phyloP scores from a whole-genome alignment of 2,888 invertebrate genomes.

The Muschampia plurimacula region DNA sequence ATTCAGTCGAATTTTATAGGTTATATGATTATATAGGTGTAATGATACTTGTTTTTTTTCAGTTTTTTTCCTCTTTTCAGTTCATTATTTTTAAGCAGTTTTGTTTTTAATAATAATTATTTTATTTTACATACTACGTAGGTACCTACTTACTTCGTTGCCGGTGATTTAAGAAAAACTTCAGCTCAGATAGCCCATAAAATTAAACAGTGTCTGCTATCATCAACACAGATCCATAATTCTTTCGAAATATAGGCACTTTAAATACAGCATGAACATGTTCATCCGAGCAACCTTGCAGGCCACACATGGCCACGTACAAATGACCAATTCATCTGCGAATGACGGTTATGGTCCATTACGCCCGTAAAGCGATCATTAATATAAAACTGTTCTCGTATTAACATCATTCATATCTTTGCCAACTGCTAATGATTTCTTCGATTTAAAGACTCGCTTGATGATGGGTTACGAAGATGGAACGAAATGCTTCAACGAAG shows the following conservation, averaged over 20 bases:
- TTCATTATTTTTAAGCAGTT: too few species aligned
- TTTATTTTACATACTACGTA: too few species aligned
- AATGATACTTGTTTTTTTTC: too few species aligned
- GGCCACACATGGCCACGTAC: conserved; percentile 17
- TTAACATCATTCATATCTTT: background rate
- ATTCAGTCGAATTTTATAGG: too few species aligned
- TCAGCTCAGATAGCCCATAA: too few species aligned
- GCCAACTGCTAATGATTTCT: background rate
- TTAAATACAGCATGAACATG: conserved; percentile 2
- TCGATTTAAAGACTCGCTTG: background rate
- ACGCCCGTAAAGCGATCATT: conserved; percentile 17
- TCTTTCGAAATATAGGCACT: background rate
- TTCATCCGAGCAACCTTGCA: conserved; percentile 10
- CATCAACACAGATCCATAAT: background rate
- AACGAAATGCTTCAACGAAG: too few species aligned
- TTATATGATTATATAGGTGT: too few species aligned
- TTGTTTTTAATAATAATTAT: too few species aligned
- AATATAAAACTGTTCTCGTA: conserved; percentile 4
- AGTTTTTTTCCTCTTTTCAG: too few species aligned
- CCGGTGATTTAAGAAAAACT: too few species aligned
- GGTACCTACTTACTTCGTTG: too few species aligned
- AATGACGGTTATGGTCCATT: conserved; percentile 30
- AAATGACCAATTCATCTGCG: conserved; percentile 30
- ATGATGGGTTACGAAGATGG: background rate
- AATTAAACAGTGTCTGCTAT: background rate